phyloP scores from a whole-genome alignment of 2,113 vertebrate species.

The Daboia siamensis region DNA sequence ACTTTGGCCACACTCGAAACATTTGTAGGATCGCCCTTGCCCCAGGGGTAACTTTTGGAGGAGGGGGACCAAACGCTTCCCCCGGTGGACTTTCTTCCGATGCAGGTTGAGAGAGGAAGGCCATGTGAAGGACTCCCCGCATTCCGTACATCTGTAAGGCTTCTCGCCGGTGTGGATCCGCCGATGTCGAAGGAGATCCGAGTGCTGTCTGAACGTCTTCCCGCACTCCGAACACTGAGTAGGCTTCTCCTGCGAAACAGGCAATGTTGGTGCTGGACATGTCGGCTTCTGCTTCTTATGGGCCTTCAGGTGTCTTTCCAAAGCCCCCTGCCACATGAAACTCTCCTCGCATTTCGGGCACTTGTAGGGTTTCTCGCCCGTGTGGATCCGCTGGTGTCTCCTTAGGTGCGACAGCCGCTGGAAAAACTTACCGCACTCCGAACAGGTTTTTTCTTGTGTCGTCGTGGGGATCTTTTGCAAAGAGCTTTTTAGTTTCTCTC shows the following conservation, averaged over 20 bases:
- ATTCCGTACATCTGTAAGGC: background rate
- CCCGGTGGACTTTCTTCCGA: background rate
- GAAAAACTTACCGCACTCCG: background rate
- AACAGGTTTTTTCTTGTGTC: background rate
- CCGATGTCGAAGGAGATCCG: background rate
- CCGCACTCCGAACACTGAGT: background rate
- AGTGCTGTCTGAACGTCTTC: background rate
- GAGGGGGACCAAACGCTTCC: background rate
- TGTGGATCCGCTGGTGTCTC: background rate
- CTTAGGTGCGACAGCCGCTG: background rate
- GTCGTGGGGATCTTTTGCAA: background rate
- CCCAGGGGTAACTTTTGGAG: background rate
- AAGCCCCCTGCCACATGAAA: background rate
- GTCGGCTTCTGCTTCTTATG: background rate
- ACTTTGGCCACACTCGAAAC: background rate
- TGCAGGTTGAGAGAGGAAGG: background rate
- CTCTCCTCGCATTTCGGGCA: background rate
- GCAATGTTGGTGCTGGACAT: background rate
- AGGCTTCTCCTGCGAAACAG: background rate
- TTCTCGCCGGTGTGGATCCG: background rate
- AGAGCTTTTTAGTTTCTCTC: background rate
- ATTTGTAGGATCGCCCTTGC: background rate
- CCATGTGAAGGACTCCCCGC: background rate
- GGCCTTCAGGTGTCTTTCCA: background rate
- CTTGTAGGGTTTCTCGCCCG: background rate